Evolutionary conservation across 2,113 vertebrate genomes (phyloP).

Genomic region (Mohoua ochrocephala): DNA sequence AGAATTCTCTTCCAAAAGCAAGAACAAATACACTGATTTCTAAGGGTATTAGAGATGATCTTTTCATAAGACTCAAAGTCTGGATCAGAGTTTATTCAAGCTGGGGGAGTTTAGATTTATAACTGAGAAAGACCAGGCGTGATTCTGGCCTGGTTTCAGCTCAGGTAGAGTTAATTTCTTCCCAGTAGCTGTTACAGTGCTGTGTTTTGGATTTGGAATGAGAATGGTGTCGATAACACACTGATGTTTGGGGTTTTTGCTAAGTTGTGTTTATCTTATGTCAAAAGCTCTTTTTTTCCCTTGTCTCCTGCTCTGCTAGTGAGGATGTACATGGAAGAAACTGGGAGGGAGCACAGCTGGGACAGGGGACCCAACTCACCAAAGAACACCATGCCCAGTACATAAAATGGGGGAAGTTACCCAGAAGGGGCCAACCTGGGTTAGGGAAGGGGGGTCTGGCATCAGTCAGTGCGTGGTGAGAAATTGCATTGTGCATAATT

Average conservation of each 20-base stretch:
- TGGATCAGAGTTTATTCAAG: background rate
- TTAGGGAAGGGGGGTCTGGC: background rate
- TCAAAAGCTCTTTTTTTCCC: background rate
- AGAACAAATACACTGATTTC: background rate
- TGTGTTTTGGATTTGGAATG: background rate
- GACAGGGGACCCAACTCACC: background rate
- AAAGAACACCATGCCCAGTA: no score
- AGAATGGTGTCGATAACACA: background rate
- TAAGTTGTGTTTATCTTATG: background rate
- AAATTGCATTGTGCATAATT: background rate
- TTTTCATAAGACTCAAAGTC: background rate
- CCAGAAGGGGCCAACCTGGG: background rate
- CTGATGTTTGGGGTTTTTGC: background rate
- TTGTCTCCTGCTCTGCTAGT: background rate
- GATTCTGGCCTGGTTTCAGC: background rate
- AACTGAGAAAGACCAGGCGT: background rate
- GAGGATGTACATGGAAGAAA: background rate
- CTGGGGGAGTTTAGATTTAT: background rate
- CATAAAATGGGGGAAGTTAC: background rate
- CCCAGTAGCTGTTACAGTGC: background rate
- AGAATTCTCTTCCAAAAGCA: background rate
- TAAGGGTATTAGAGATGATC: background rate
- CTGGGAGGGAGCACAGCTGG: background rate
- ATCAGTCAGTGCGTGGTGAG: background rate
- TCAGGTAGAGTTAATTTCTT: background rate